Evolutionary conservation across 2,888 invertebrate species (phyloP), one percentile per base, ranked within the genome.

Genomic region (Conchocele bisecta): DNA sequence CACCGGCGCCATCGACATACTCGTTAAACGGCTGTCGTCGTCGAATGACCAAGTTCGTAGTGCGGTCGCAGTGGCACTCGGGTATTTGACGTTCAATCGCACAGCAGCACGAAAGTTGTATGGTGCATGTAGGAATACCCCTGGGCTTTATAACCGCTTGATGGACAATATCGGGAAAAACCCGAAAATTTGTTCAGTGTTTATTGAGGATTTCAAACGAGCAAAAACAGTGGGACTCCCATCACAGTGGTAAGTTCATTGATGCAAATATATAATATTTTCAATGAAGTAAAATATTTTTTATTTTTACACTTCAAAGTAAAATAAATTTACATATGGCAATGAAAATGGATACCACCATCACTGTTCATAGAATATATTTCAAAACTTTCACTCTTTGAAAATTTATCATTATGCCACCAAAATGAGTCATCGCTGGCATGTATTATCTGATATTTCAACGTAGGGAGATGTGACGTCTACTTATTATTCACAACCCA

Each of bases 61-160:
- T 66, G 84, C 88, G 9, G 85, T 83, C 50, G 91, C 91, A 3
- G 87, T 91, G 26, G 88, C 90, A 17, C 79, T 91, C 17, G 91
- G 91, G 13, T 91, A 91, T 79, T 75, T 91, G 58, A 88, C 91
- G 5, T 91, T 87, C 77, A 91, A 91, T 80, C 83, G 87, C 51
- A 91, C 91, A 2, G 91, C 91, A 6, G 86, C 88, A n/a, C 78
- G 91, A 22, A 70, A 82, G 29, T 77, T 91, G 50, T 83, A 91
- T 29, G 83, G 86, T 51, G 79, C 82, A 17, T 89, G 89, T 68
- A 78, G 90, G 33, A 87, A 89, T 66, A 85, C 82, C 3, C 90
- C 90, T 0, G 86, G 86, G 7, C 74, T 91, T 33, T 91, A 88
- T 73, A 83, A 89, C 35, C 79, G 81, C 58, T 67, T 91, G 24